Base-by-base conservation (phyloP, 1,140 invertebrate genomes). In the Drosophila lacteicornis region DNA sequence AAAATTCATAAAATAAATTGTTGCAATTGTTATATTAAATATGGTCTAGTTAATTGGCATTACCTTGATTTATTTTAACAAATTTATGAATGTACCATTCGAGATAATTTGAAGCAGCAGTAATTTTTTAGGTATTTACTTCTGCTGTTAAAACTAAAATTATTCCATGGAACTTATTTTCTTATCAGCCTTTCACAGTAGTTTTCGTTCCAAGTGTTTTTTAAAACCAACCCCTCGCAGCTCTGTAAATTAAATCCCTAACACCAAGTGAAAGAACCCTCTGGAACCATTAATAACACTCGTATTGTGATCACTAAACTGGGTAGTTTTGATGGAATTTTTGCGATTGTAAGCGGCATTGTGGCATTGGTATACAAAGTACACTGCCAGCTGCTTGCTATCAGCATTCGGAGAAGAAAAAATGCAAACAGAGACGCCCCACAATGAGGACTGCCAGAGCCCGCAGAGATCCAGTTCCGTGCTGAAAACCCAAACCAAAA, bases 341-440 rank as follows among this genome's bases (percentile, higher is more conserved):
- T 2, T 15, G 27, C 59, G 36, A 51, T 65, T 51, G n/a, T 51
- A 12, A 19, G n/a, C 30, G 12, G 15, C 75, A 55, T 60, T 67
- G 30, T 67, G 19, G 43, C 42, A 79, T 53, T 67, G 19, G 47
- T 46, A 82, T 61, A 38, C 74, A 81, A 85, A 84, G 78, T 75
- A 68, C 79, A 68, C 40, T 40, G 25, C 65, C 70, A 30, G 66
- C 43, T 59, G 46, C 3, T 9, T 51, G 53, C 27, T 83, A 83
- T 88, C 80, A 82, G 57, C 49, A 42, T n/a, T 30, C 25, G 13
- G 40, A 59, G 67, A 62, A 25, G 22, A 43, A 68, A 50, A 67
- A 70, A 62, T 5, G 22, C 27, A 70, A 82, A 75, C 60, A 60
- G 42, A 79, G 43, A 79, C 59, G 58, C 46, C 51, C 56, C 60